phyloP scores from a whole-genome alignment of 2,888 invertebrate genomes.

The Ferdinandea cuprea region DNA sequence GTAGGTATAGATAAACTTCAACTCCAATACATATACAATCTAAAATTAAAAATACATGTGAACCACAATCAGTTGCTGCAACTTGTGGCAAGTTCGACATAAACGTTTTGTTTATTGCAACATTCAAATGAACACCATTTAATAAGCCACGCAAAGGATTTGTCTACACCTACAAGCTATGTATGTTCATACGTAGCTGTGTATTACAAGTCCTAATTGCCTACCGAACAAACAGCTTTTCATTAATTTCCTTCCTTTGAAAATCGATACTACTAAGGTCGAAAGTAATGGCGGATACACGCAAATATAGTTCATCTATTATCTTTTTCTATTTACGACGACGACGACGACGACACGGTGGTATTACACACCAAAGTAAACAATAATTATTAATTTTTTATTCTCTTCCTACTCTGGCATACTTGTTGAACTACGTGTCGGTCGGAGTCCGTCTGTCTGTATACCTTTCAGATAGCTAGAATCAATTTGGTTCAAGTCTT shows the following conservation, averaged over 20 bases:
- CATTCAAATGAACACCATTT: no score
- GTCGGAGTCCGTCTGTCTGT: neutral
- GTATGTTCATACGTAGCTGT: no score
- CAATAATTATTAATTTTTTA: slow-evolving; percentile 41
- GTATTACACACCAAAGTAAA: slow-evolving; percentile 52
- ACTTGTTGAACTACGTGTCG: slow-evolving; percentile 45
- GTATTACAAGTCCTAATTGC: no score
- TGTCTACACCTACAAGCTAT: no score
- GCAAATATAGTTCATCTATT: neutral
- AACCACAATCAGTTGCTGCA: no score
- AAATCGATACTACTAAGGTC: slow-evolving; percentile 47
- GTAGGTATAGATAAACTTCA: no score
- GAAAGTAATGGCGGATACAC: slow-evolving; percentile 27
- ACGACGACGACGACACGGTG: no score
- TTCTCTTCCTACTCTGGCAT: neutral
- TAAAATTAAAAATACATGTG: neutral
- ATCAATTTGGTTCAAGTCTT: slow-evolving; percentile 1
- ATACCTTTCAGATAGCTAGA: neutral
- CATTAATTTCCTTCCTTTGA: slow-evolving; percentile 31
- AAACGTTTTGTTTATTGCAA: no score
- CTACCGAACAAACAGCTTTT: slow-evolving; percentile 28
- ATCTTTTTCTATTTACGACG: no score
- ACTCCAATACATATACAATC: no score
- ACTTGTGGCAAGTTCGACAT: no score
- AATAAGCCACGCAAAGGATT: no score